Evolutionary conservation across 2,113 vertebrate species (phyloP).

Genomic region (Elachura formosa): DNA sequence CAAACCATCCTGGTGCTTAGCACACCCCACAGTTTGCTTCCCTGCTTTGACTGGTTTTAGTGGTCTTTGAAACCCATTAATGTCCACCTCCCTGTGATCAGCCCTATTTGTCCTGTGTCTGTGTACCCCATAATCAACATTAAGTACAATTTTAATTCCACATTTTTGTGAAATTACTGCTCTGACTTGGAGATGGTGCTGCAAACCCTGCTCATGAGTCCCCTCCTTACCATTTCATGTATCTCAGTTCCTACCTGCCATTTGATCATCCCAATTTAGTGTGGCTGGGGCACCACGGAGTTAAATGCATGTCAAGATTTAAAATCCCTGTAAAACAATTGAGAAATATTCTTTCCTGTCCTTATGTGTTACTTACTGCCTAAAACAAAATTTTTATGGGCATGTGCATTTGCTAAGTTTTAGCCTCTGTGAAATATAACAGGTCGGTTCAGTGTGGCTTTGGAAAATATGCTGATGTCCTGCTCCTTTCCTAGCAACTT

Average conservation of each 20-base stretch:
- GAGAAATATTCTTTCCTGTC: not conserved
- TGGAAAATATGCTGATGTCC: constrained; percentile 8
- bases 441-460: not conserved
- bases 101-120: not conserved
- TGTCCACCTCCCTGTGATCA: not conserved
- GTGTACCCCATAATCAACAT: not conserved
- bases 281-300: not conserved
- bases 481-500: constrained; percentile 13
- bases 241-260: not conserved
- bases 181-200: not conserved
- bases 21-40: not conserved
- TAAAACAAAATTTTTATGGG: constrained; percentile 24
- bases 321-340: not conserved
- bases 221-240: not conserved
- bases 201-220: not conserved
- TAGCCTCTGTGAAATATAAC: constrained; percentile 35
- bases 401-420: constrained; percentile 39
- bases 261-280: not conserved
- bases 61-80: not conserved
- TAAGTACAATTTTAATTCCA: not conserved
- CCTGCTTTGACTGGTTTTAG: not conserved
- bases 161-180: not conserved
- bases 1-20: not conserved
- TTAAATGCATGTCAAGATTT: not conserved
- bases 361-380: constrained; percentile 10